A percentile compares a stretch with the other conserved stretches of the same genome.
Conservation (phyloP, 2,113 vertebrate species). For the Nyctereutes procyonoides region DNA sequence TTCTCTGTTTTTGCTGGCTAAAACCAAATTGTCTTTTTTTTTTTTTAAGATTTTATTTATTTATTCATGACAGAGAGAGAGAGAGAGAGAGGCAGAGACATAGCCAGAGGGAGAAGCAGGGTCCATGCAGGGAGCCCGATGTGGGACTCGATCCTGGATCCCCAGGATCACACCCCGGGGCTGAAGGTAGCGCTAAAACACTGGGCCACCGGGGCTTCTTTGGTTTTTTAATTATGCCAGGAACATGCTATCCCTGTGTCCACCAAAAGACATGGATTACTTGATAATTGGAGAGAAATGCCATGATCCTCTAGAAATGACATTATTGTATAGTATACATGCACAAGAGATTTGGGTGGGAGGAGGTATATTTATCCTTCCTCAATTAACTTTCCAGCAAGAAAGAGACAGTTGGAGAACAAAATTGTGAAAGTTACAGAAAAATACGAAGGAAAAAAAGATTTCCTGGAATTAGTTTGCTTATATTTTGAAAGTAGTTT, state of each 20-base stretch:
- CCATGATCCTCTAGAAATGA: not conserved
- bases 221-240: not conserved
- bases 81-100: no score
- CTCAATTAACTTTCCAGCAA: not conserved
- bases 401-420: not conserved
- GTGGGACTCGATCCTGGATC: no score
- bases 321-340: not conserved
- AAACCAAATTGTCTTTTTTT: not conserved
- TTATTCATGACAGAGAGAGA: no score
- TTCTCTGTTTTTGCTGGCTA: not conserved
- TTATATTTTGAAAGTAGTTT: not conserved
- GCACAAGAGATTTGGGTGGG: not conserved
- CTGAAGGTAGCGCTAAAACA: no score
- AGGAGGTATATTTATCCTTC: not conserved
- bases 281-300: not conserved
- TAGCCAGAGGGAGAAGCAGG: no score
- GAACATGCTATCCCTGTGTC: not conserved
- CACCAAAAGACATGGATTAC: not conserved
- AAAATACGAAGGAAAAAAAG: not conserved
- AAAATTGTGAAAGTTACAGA: not conserved
- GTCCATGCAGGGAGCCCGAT: no score
- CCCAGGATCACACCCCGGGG: no score
- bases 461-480: not conserved
- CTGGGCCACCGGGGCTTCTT: not conserved
- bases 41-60: no score